Percentiles rank a stretch among this genome's conserved stretches.
These are phyloP conservation scores for Cerceris ruficornis DNA, from an alignment of 2,888 invertebrate species.

Conservation along the genomic window DNA sequence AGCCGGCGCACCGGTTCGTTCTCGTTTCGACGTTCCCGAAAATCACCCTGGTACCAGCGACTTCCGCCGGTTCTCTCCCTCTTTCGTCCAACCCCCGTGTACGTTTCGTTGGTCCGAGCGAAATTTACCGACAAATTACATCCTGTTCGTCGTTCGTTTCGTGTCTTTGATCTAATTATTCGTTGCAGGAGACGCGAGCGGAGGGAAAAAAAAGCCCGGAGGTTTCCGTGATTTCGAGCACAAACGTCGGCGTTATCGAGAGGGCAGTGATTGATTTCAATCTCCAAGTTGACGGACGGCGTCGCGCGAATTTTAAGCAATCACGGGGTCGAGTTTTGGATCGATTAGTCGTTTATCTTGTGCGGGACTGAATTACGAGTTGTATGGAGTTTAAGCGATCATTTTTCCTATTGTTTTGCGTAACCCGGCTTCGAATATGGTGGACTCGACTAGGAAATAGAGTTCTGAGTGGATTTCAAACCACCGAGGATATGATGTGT, in stretches of 20 bases:
- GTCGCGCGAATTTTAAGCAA: too few relatives aligned
- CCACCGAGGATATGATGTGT: too few relatives aligned
- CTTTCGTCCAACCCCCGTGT: neutral
- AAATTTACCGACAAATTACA: conserved; percentile 4
- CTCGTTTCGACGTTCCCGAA: conserved; percentile 19
- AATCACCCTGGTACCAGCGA: conserved; percentile 11
- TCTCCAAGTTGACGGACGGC: too few relatives aligned
- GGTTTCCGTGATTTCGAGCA: neutral
- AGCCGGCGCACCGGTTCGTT: neutral
- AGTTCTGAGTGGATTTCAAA: too few relatives aligned
- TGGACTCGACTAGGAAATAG: too few relatives aligned
- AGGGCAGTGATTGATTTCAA: too few relatives aligned
- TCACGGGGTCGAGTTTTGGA: too few relatives aligned
- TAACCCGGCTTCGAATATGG: too few relatives aligned
- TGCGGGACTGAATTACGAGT: too few relatives aligned
- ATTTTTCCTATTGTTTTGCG: too few relatives aligned
- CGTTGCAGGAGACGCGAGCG: neutral
- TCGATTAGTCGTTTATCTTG: too few relatives aligned
- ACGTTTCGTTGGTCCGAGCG: neutral
- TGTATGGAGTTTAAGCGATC: too few relatives aligned
- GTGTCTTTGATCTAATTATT: conserved; percentile 20
- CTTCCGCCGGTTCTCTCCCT: neutral
- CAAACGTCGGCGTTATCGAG: neutral
- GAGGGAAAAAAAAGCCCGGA: neutral
- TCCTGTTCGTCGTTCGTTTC: conserved; percentile 8